Percentiles rank a stretch among this genome's conserved stretches.
These are phyloP conservation scores for Mus musculus DNA, from an alignment of 2,113 vertebrate species.

Conservation along the genomic window GRCm39 chr5:47720501-47721000, in stretches of 20 bases:
- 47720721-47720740: constrained; percentile 52
- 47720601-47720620: constrained; percentile 82
- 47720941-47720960: background rate
- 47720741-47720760: constrained; percentile 54
- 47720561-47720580: constrained; percentile 81
- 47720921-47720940: background rate
- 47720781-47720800: constrained; percentile 47
- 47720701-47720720: constrained; percentile 61
- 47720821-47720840: constrained; percentile 9
- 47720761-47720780: background rate
- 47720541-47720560: constrained; percentile 82
- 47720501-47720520: constrained; percentile 68
- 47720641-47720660: constrained; percentile 67
- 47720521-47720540: constrained; percentile 75
- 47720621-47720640: constrained; percentile 69
- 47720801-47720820: constrained; percentile 54
- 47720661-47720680: constrained; percentile 67
- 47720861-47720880: constrained; percentile 15
- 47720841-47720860: constrained; percentile 35
- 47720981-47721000: constrained; percentile 16
- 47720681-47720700: constrained; percentile 58
- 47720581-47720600: constrained; percentile 84
- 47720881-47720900: background rate
- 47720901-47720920: background rate
- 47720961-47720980: background rate